phyloP scores from a whole-genome alignment of 2,113 vertebrate genomes.

The Oxyruncus cristatus region DNA sequence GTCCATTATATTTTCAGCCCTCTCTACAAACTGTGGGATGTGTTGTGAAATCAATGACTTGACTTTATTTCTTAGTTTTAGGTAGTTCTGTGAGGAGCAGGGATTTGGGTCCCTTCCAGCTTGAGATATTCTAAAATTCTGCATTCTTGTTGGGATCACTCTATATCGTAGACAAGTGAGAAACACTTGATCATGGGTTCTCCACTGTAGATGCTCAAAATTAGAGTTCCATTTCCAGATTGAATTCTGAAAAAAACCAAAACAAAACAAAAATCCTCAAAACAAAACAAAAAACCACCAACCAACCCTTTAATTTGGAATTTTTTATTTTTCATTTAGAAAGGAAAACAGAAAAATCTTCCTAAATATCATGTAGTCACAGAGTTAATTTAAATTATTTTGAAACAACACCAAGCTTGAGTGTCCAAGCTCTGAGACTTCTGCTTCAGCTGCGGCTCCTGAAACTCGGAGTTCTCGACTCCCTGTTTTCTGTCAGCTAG shows the following conservation, averaged over 20 bases:
- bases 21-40: not conserved
- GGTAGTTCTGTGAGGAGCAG: not conserved
- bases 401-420: not conserved
- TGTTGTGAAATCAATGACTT: not conserved
- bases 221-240: not conserved
- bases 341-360: not conserved
- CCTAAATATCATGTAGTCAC: not conserved
- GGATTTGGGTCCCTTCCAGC: not conserved
- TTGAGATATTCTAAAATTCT: not conserved
- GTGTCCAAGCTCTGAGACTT: not conserved
- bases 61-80: not conserved
- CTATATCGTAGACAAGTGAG: not conserved
- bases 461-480: not conserved
- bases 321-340: not conserved
- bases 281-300: no score
- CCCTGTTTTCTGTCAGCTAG: not conserved
- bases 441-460: not conserved
- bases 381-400: not conserved
- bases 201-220: not conserved
- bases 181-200: not conserved
- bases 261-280: no score
- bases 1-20: not conserved
- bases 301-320: not conserved
- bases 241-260: not conserved
- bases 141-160: not conserved